These are phyloP conservation scores for Rhabdophis nuchalis DNA, from an alignment of 2,797 vertebrate genomes.

Conservation along the genomic window DNA sequence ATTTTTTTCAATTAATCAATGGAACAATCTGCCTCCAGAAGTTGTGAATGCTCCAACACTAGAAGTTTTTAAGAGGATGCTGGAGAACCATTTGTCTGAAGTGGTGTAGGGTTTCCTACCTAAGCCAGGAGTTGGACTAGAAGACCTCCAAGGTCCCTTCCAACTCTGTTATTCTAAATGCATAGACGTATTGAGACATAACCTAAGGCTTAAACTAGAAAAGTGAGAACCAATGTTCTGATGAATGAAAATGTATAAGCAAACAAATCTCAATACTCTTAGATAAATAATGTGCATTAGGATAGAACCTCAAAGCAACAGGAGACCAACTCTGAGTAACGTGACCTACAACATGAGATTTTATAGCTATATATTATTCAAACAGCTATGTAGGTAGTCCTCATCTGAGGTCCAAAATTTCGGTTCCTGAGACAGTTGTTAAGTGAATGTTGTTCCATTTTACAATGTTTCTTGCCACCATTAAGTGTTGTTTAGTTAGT, in stretches of 20 bases:
- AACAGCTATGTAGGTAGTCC: not conserved
- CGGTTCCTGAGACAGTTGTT: not conserved
- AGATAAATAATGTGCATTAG: not conserved
- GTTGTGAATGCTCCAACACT: too few species aligned
- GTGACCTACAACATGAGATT: not conserved
- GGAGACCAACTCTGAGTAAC: not conserved
- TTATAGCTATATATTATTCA: not conserved
- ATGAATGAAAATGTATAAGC: not conserved
- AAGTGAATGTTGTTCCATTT: not conserved
- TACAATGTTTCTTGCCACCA: not conserved
- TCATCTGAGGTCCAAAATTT: not conserved
- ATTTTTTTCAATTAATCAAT: too few species aligned
- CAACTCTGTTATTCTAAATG: not conserved
- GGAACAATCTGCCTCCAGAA: too few species aligned
- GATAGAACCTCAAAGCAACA: not conserved
- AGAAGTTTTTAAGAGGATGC: too few species aligned
- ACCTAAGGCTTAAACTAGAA: not conserved
- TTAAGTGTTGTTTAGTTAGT: not conserved
- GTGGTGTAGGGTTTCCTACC: too few species aligned
- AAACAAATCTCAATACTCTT: not conserved
- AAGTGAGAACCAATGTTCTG: not conserved
- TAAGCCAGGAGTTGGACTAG: too few species aligned
- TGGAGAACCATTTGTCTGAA: too few species aligned
- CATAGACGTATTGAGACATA: too few species aligned
- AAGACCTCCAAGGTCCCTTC: too few species aligned